Conservation (phyloP, 1,140 invertebrate genomes). For the Drosophila lini region DNA sequence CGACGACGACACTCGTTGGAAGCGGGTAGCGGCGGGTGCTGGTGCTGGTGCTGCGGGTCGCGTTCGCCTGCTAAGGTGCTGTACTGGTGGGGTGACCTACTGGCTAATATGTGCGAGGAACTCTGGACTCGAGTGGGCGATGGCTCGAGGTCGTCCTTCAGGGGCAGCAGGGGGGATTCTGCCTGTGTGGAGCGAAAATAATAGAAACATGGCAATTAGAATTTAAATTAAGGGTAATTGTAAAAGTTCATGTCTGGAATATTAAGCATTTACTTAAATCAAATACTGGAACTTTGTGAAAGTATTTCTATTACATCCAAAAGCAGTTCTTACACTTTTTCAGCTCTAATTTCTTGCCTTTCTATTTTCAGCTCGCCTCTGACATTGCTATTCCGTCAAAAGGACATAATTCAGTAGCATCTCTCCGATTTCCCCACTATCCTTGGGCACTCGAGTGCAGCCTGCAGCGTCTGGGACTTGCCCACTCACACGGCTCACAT, state of each 20-base stretch:
- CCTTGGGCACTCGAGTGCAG: conserved; percentile 24
- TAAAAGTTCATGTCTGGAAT: background rate
- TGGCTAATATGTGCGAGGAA: conserved; percentile 62
- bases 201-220: background rate
- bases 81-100: conserved; percentile 28
- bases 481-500: conserved; percentile 15
- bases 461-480: conserved; percentile 10
- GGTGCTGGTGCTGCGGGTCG: background rate
- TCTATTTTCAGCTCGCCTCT: background rate
- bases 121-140: conserved; percentile 27
- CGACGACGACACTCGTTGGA: conserved; percentile 41
- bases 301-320: too few species aligned
- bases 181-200: conserved; percentile 36
- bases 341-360: background rate
- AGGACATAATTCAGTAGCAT: conserved; percentile 17
- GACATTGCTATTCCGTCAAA: background rate
- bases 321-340: background rate
- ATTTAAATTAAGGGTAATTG: background rate
- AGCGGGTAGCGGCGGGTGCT: conserved; percentile 6
- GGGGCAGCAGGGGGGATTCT: conserved; percentile 73
- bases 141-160: conserved; percentile 42
- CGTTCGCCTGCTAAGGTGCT: conserved; percentile 9
- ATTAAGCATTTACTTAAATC: background rate
- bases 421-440: conserved; percentile 13
- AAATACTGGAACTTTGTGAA: background rate